Percentiles rank a stretch among this genome's conserved stretches.
Conservation (phyloP, 2,888 invertebrate species). For the Leptodirus hochenwartii region DNA sequence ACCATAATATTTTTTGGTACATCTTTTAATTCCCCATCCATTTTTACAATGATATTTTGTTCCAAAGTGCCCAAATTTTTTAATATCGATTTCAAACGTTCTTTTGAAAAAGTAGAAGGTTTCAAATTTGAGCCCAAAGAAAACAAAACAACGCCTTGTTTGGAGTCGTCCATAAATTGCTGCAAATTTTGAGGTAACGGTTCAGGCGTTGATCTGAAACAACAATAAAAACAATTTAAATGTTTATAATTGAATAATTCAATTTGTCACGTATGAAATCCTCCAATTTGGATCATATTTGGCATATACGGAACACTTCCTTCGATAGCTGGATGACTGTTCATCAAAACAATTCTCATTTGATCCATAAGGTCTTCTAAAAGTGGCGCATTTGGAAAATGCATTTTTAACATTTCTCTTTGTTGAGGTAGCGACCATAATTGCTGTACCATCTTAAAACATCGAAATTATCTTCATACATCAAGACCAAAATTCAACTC, state of each 20-base stretch:
- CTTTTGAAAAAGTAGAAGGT: constrained; percentile 13
- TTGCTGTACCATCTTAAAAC: neutral
- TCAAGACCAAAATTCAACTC: too few species aligned
- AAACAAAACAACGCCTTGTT: constrained; percentile 17
- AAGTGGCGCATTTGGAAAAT: constrained; percentile 17
- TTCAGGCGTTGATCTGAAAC: too few species aligned
- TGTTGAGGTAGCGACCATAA: constrained; percentile 1
- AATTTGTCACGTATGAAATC: constrained; percentile 17
- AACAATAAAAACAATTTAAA: too few species aligned
- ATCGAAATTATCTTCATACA: too few species aligned
- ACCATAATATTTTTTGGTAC: constrained; percentile 36
- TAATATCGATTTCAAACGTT: constrained; percentile 24
- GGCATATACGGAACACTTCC: constrained; percentile 19
- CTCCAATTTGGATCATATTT: constrained; percentile 19
- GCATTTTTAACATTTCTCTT: constrained; percentile 13
- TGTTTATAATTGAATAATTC: too few species aligned
- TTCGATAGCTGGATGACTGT: constrained; percentile 19
- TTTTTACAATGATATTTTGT: constrained; percentile 47
- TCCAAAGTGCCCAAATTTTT: constrained; percentile 36
- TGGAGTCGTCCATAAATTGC: constrained; percentile 10
- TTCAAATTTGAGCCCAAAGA: constrained; percentile 17
- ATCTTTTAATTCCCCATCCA: constrained; percentile 33
- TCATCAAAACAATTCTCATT: constrained; percentile 17
- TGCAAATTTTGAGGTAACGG: constrained; percentile 8
- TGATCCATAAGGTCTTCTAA: constrained; percentile 15